Conservation (phyloP, 2,888 invertebrate species). For the Ectemnius cavifrons region DNA sequence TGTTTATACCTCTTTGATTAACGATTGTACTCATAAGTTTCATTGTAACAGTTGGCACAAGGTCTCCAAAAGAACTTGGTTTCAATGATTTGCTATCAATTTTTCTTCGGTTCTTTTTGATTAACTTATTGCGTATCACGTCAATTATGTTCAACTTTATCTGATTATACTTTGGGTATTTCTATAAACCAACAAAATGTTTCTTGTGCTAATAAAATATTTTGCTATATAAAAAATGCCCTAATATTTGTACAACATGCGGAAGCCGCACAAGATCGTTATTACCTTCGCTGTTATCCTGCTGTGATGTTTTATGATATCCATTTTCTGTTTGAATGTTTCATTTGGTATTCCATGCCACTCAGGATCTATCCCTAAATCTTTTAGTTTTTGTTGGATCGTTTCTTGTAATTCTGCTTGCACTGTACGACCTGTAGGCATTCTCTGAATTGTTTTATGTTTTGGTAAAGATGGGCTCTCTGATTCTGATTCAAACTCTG, state of each 20-base stretch:
- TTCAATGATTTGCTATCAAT: slow-evolving; percentile 60
- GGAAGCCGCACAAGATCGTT: slow-evolving; percentile 1
- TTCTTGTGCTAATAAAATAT: too few species aligned
- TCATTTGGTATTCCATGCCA: slow-evolving; percentile 81
- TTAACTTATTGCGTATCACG: slow-evolving; percentile 77
- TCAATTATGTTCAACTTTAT: slow-evolving; percentile 78
- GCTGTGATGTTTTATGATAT: slow-evolving; percentile 81
- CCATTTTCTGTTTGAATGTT: slow-evolving; percentile 81
- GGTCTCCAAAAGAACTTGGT: slow-evolving; percentile 78
- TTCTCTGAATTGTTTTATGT: slow-evolving; percentile 12
- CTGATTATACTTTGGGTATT: slow-evolving; percentile 79
- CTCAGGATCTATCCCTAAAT: slow-evolving; percentile 83
- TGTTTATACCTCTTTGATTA: background rate
- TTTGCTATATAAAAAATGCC: background rate
- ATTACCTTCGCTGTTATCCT: slow-evolving; percentile 81
- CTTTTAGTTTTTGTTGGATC: slow-evolving; percentile 80
- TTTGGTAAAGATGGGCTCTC: slow-evolving; percentile 22
- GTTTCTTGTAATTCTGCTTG: slow-evolving; percentile 67
- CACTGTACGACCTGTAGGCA: background rate
- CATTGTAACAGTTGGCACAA: slow-evolving; percentile 80
- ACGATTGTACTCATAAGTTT: slow-evolving; percentile 70
- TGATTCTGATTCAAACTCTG: slow-evolving; percentile 23
- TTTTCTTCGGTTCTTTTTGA: slow-evolving; percentile 64
- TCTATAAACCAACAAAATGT: slow-evolving; percentile 73
- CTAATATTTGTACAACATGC: background rate